phyloP scores from a whole-genome alignment of 2,113 vertebrate species.

The Gnathonemus echidnorhynchus region DNA sequence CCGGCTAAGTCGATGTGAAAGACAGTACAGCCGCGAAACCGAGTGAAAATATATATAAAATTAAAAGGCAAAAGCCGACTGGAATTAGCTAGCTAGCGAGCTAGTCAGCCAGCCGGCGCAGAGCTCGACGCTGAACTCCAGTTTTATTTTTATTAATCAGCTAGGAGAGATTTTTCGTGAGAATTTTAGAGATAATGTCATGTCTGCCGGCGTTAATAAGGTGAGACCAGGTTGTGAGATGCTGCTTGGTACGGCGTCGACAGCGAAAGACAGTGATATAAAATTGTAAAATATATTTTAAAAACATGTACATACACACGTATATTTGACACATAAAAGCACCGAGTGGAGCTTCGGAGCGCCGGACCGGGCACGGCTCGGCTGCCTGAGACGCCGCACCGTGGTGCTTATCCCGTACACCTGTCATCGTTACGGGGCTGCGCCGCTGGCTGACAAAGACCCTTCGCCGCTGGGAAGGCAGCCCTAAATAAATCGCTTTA shows the following conservation, averaged over 20 bases:
- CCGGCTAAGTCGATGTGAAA: not conserved
- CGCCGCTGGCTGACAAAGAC: not conserved
- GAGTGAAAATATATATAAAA: not conserved
- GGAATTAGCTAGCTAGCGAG: constrained; percentile 15
- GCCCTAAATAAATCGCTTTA: not conserved
- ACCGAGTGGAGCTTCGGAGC: not conserved
- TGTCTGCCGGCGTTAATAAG: not conserved
- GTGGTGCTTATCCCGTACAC: not conserved
- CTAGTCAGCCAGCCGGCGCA: not conserved
- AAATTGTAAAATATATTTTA: not conserved
- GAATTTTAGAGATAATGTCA: not conserved
- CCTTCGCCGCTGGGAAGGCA: not conserved
- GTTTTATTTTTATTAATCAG: not conserved
- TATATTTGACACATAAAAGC: not conserved
- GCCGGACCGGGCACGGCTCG: not conserved
- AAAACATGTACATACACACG: not conserved
- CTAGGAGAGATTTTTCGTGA: not conserved
- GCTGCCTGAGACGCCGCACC: not conserved
- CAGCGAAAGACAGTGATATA: not conserved
- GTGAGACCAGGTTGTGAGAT: not conserved
- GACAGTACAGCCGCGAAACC: not conserved
- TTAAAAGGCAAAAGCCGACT: not conserved
- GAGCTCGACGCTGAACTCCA: not conserved
- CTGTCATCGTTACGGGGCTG: not conserved
- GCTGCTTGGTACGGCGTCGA: not conserved